Percentiles rank a stretch among this genome's conserved stretches.
Evolutionary conservation across 2,113 vertebrate species (phyloP).

Genomic region (Calidris pugnax): DNA sequence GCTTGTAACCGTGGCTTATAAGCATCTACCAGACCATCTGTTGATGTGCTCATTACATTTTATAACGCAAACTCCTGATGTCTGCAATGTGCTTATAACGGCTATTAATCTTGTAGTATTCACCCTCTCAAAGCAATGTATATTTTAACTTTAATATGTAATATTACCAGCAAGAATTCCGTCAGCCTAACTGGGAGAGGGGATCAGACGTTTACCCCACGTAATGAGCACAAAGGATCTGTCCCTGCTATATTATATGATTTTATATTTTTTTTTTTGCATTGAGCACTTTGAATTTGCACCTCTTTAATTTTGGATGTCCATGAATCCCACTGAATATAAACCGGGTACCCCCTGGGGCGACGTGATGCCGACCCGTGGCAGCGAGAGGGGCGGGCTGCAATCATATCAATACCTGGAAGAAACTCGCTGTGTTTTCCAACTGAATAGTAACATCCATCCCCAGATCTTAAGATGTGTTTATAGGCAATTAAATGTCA

Average conservation of each 20-base stretch:
- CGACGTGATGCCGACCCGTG: rapidly evolving
- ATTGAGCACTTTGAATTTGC: not conserved
- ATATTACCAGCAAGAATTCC: not conserved
- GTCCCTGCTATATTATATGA: not conserved
- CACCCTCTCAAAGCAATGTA: not conserved
- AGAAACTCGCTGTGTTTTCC: not conserved
- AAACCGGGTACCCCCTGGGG: not conserved
- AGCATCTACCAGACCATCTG: conserved; percentile 40
- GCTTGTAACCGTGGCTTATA: conserved; percentile 28
- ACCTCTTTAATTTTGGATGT: not conserved
- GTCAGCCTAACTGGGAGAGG: not conserved
- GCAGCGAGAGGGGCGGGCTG: rapidly evolving
- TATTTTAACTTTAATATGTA: not conserved
- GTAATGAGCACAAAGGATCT: not conserved
- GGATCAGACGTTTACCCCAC: not conserved
- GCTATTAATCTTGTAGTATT: not conserved
- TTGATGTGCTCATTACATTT: conserved; percentile 43
- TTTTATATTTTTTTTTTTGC: not conserved
- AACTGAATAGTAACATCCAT: not conserved
- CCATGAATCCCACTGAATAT: rapidly evolving
- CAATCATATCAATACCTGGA: not conserved
- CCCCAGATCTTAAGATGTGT: not conserved
- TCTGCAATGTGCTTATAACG: not conserved
- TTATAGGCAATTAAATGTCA: conserved; percentile 45
- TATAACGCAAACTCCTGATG: not conserved